Conservation (phyloP, 2,797 vertebrate genomes). For the Lithobates pipiens region DNA sequence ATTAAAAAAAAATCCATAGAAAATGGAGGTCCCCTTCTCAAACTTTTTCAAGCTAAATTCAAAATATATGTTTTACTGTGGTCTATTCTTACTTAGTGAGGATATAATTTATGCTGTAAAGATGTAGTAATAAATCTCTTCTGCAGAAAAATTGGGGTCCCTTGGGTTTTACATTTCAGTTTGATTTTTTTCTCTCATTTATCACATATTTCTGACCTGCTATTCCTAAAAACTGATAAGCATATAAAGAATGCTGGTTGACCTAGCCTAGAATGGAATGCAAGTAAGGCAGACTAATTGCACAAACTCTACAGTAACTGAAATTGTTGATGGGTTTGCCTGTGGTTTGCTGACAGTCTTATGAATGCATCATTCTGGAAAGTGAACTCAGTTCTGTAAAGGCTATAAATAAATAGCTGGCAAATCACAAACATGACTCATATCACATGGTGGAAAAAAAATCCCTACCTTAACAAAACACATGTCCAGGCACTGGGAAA, state of each 20-base stretch:
- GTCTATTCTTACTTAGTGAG: not conserved
- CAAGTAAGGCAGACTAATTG: conserved; percentile 29
- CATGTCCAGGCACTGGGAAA: conserved; percentile 20
- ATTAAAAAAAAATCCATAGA: not conserved
- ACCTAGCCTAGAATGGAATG: conserved; percentile 48
- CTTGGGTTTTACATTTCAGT: conserved; percentile 38
- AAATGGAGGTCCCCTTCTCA: not conserved
- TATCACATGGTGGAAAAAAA: conserved; percentile 20
- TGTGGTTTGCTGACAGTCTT: conserved; percentile 40
- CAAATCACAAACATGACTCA: conserved; percentile 45
- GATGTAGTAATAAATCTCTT: conserved; percentile 19
- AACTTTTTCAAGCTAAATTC: not conserved
- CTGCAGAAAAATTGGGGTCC: conserved; percentile 15
- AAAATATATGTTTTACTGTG: not conserved
- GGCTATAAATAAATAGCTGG: conserved; percentile 39
- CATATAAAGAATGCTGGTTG: conserved; percentile 34
- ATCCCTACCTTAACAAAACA: conserved; percentile 11
- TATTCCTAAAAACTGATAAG: conserved; percentile 44
- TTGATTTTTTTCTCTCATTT: conserved; percentile 40
- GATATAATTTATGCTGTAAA: conserved; percentile 21
- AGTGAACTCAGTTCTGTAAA: conserved; percentile 15
- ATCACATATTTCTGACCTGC: conserved; percentile 32
- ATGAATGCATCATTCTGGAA: conserved; percentile 40
- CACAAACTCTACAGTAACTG: conserved; percentile 13
- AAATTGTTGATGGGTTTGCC: conserved; percentile 47